phyloP scores from a whole-genome alignment of 2,113 vertebrate species.

The Odocoileus virginianus region DNA sequence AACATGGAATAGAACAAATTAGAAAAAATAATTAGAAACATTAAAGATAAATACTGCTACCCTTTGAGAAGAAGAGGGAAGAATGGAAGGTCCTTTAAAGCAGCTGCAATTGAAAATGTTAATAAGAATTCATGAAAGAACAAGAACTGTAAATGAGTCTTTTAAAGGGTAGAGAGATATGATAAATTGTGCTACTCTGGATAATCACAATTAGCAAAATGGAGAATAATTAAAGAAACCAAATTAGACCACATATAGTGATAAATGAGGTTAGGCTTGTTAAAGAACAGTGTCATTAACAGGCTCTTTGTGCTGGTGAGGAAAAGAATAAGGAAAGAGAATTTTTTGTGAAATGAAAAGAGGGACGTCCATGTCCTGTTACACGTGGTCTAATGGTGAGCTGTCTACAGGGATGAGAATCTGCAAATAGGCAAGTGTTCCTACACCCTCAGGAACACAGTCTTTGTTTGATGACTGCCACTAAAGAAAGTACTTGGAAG shows the following conservation, averaged over 20 bases:
- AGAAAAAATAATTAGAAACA: neutral
- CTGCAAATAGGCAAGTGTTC: neutral
- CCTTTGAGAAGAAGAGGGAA: neutral
- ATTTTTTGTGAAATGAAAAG: conserved; percentile 21
- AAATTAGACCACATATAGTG: conserved; percentile 46
- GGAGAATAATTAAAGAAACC: conserved; percentile 64
- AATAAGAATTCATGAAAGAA: conserved; percentile 56
- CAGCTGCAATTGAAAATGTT: conserved; percentile 53
- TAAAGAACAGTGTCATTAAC: conserved; percentile 42
- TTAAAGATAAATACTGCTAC: neutral
- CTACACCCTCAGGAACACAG: neutral
- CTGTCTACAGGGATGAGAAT: neutral
- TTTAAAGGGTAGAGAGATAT: conserved; percentile 62
- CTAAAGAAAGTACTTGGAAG: conserved; percentile 4
- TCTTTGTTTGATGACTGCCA: neutral
- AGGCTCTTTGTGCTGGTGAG: neutral
- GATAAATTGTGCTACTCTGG: conserved; percentile 34
- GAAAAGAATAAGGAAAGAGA: neutral
- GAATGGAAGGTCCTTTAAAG: neutral
- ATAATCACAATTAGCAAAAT: conserved; percentile 59
- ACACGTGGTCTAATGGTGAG: neutral
- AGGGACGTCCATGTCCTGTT: neutral
- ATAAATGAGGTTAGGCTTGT: conserved; percentile 41
- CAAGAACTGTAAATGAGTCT: conserved; percentile 46
- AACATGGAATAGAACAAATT: neutral